A percentile compares a stretch with the other conserved stretches of the same genome.
phyloP scores from a whole-genome alignment of 2,797 vertebrate species.

The Epinephelus awoara region DNA sequence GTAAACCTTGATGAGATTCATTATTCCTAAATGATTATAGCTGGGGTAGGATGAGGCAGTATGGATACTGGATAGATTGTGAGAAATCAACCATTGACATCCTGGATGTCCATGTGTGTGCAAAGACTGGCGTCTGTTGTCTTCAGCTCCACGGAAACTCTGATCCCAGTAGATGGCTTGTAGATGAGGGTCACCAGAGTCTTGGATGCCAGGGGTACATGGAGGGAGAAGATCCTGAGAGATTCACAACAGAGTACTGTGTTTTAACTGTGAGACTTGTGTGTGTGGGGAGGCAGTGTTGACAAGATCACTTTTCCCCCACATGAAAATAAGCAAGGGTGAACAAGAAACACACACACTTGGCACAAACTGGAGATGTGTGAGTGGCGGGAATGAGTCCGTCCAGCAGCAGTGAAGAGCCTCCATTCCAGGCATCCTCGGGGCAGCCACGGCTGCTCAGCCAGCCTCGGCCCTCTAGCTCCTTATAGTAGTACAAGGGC shows the following conservation, averaged over 20 bases:
- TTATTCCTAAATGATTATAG: background rate
- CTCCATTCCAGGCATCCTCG: conserved; percentile 91
- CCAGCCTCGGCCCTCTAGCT: conserved; percentile 71
- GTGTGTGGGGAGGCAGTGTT: background rate
- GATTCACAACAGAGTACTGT: background rate
- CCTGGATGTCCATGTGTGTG: conserved; percentile 44
- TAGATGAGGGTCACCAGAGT: conserved; percentile 88
- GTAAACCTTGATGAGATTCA: background rate
- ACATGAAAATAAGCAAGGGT: background rate
- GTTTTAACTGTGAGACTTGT: background rate
- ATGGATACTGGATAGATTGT: background rate
- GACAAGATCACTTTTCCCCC: background rate
- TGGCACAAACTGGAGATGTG: conserved; percentile 74
- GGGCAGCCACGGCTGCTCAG: conserved; percentile 87
- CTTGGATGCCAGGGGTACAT: conserved; percentile 82
- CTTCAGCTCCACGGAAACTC: conserved; percentile 86
- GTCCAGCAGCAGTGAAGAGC: conserved; percentile 90
- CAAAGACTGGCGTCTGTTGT: conserved; percentile 76
- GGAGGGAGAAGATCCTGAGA: conserved; percentile 92
- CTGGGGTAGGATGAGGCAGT: background rate
- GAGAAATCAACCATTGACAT: conserved; percentile 79
- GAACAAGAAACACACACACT: conserved; percentile 75
- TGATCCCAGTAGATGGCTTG: conserved; percentile 80
- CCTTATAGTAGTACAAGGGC: conserved; percentile 83
- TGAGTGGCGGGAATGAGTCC: conserved; percentile 83